Conservation (phyloP, 2,113 vertebrate species). For the Aptenodytes forsteri region DNA sequence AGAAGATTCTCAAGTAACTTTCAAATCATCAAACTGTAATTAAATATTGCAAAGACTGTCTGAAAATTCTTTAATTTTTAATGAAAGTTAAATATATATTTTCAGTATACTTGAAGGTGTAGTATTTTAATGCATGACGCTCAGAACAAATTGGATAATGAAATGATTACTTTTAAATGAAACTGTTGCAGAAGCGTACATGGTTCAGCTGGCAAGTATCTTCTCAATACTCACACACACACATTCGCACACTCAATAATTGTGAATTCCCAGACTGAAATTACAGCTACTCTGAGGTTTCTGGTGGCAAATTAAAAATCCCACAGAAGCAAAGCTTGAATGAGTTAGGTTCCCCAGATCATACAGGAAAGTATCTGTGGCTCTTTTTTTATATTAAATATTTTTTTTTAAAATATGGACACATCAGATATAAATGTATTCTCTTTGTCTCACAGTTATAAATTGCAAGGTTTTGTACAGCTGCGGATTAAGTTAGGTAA, state of each 20-base stretch:
- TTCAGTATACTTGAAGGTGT: constrained; percentile 59
- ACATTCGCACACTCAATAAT: constrained; percentile 11
- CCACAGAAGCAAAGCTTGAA: constrained; percentile 33
- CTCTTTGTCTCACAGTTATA: neutral
- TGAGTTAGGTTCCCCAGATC: constrained; percentile 19
- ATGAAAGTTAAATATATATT: constrained; percentile 69
- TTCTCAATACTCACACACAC: neutral
- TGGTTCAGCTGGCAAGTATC: constrained; percentile 43
- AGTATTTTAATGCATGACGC: constrained; percentile 54
- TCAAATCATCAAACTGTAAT: constrained; percentile 68
- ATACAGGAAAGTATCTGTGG: neutral
- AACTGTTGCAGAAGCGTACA: constrained; percentile 50
- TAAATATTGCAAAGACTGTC: constrained; percentile 68
- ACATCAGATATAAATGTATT: neutral
- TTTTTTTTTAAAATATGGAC: neutral
- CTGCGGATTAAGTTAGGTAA: neutral
- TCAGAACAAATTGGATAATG: constrained; percentile 68
- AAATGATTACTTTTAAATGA: constrained; percentile 63
- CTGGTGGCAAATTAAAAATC: constrained; percentile 56
- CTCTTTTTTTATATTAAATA: neutral
- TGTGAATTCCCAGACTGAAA: constrained; percentile 55
- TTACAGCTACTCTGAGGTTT: constrained; percentile 56
- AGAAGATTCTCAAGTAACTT: constrained; percentile 62
- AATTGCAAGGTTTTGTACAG: neutral
- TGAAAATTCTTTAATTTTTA: constrained; percentile 69